Conservation (phyloP, 2,888 invertebrate species). For the Nemoura dubitans region DNA sequence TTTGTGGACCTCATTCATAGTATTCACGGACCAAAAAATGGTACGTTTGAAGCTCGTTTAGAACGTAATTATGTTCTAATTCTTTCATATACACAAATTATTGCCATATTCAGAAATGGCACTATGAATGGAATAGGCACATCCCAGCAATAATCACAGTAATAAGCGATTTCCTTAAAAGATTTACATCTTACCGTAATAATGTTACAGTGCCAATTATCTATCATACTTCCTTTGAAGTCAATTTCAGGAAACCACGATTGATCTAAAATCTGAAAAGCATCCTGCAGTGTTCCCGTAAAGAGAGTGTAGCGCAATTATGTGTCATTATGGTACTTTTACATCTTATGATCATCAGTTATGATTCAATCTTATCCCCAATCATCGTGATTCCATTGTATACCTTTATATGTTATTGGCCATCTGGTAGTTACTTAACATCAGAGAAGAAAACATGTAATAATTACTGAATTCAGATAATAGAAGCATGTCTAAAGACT, state of each 20-base stretch:
- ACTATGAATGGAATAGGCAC: not conserved
- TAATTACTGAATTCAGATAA: not conserved
- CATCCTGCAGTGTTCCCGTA: not conserved
- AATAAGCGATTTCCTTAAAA: not conserved
- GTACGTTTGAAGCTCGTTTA: not conserved
- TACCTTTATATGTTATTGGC: not conserved
- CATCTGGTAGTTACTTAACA: not conserved
- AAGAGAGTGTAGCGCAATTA: not conserved
- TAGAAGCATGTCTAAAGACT: not conserved
- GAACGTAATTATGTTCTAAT: not conserved
- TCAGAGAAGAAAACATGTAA: not conserved
- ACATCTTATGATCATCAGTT: not conserved
- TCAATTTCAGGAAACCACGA: slow-evolving; percentile 7
- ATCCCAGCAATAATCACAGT: not conserved
- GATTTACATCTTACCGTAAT: slow-evolving; percentile 7
- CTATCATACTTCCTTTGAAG: not conserved
- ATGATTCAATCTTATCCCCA: not conserved
- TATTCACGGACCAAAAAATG: not conserved
- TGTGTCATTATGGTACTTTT: not conserved
- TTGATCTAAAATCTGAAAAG: not conserved
- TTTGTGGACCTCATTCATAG: not conserved
- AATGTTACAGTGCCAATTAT: not conserved
- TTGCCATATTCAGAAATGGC: not conserved
- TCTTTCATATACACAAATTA: not conserved
- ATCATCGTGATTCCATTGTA: not conserved